phyloP scores from a whole-genome alignment of 2,888 invertebrate genomes.

The Nipponacmea schrenckii region DNA sequence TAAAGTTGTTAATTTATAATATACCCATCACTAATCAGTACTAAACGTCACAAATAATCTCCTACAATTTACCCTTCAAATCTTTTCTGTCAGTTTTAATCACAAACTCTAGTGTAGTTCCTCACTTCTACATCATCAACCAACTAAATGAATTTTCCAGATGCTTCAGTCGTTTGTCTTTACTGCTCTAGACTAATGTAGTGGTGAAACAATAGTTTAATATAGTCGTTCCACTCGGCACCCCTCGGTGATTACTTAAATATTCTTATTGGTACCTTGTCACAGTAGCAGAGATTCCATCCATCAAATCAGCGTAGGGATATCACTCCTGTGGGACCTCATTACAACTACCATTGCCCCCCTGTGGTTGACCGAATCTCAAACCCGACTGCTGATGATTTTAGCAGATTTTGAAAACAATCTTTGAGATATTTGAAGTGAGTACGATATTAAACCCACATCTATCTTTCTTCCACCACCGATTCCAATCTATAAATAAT shows the following conservation, averaged over 20 bases:
- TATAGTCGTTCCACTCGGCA: neutral
- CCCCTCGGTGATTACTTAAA: neutral
- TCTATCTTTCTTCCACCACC: too few relatives aligned
- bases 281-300: neutral
- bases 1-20: too few relatives aligned
- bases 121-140: too few relatives aligned
- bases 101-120: too few relatives aligned
- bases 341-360: neutral
- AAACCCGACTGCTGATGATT: neutral
- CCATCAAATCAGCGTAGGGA: neutral
- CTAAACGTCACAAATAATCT: too few relatives aligned
- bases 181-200: neutral
- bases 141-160: neutral
- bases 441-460: too few relatives aligned
- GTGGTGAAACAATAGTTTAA: neutral
- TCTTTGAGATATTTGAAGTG: neutral
- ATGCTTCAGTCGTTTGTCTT: neutral
- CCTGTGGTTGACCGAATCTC: slow-evolving; percentile 5
- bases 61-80: too few relatives aligned
- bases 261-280: slow-evolving; percentile 7
- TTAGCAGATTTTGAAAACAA: slow-evolving; percentile 1
- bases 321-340: slow-evolving; percentile 5
- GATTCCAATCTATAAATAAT: too few relatives aligned
- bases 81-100: too few relatives aligned
- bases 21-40: too few relatives aligned